Evolutionary conservation across 2,888 invertebrate species (phyloP), one percentile per base, ranked within the genome.

Genomic region (Parnassius apollo): DNA sequence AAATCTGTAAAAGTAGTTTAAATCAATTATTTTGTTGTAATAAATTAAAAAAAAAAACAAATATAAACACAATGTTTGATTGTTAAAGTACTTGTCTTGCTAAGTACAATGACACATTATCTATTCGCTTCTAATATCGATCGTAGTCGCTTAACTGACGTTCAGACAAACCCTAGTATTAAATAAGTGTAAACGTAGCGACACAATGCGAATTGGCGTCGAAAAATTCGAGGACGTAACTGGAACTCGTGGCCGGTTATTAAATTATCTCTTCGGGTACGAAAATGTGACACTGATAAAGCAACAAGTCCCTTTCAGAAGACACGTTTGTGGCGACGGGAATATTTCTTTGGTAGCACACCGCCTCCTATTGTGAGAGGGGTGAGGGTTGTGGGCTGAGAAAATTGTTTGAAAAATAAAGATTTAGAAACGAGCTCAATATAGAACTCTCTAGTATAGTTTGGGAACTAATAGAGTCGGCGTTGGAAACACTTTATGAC

Each of bases 231-330:
- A 22, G 52, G 18, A 54, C 49, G 63, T 18, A 50, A 52, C 42
- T 22, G 46, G 44, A n/a, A 49, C 55, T 42, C 18, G 52, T 61
- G 56, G 67, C 68, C 61, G 69, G 67, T 71, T 71, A 70, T 67
- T 68, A 66, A 68, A 80, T 77, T 77, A 76, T 78, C 75, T 79
- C 75, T 75, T 75, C 73, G 71, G 64, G 64, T 77, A 75, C 75
- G 72, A 77, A 82, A 82, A 82, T 82, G 78, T 81, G 83, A 80
- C 82, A 78, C 76, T 83, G 85, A 87, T 83, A 86, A 86, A 88
- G 89, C 89, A 89, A 89, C 89, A 89, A 89, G 88, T 89, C 76
- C 79, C 79, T 83, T 83, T 85, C 85, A 83, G 79, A 78, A 83
- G 79, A 78, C 82, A 83, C 83, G 82, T 86, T 84, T 82, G 80